Percentiles rank a stretch among this genome's conserved stretches.
Conservation (phyloP, 2,888 invertebrate genomes). For the Seira ritae region DNA sequence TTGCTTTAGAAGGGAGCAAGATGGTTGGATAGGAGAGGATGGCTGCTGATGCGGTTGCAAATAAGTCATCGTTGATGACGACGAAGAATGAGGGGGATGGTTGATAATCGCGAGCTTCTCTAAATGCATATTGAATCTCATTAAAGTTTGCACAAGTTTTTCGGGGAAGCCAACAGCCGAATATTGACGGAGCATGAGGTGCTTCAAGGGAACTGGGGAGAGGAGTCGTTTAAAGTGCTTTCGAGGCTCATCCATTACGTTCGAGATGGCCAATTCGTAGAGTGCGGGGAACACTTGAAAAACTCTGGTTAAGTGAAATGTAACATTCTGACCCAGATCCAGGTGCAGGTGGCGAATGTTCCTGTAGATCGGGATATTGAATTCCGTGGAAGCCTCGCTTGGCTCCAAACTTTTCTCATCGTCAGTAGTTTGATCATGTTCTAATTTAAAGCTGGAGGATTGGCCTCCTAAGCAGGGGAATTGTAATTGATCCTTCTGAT, state of each 20-base stretch:
- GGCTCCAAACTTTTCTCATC: no score
- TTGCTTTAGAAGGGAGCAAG: not conserved
- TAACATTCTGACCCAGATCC: conserved; percentile 13
- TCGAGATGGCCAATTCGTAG: conserved; percentile 29
- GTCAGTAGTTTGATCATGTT: no score
- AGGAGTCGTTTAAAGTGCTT: conserved; percentile 11
- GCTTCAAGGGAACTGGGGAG: not conserved
- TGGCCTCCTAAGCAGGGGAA: no score
- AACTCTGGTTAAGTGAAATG: conserved; percentile 35
- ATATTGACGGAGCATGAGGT: conserved; percentile 36
- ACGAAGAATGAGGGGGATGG: conserved; percentile 28
- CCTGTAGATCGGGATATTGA: no score
- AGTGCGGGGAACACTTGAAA: conserved; percentile 41
- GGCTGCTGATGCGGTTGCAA: no score
- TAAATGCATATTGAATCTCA: conserved; percentile 31
- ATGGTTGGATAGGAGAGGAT: no score
- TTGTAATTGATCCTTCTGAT: no score
- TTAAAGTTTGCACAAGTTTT: conserved; percentile 34
- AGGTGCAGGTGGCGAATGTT: conserved; percentile 26
- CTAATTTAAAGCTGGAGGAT: no score
- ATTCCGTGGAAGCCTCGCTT: no score
- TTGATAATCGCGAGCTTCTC: conserved; percentile 31
- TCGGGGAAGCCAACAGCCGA: conserved; percentile 26
- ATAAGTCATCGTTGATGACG: not conserved
- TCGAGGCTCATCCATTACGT: conserved; percentile 25